These are phyloP conservation scores for Okapia johnstoni DNA, from an alignment of 2,113 vertebrate species.

Conservation along the genomic window DNA sequence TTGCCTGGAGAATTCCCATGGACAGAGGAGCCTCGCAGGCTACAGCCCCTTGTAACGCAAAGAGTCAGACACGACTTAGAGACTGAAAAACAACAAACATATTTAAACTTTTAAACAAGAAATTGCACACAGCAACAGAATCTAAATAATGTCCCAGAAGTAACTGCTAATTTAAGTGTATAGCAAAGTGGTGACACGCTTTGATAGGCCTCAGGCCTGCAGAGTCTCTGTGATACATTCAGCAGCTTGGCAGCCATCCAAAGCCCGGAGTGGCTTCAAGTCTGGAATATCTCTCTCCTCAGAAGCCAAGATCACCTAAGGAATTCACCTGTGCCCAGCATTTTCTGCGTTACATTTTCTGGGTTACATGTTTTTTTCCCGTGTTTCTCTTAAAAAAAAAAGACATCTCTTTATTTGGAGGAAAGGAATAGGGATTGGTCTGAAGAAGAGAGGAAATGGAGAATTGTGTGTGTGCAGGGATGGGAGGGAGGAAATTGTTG, in stretches of 20 bases:
- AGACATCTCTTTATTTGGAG: not conserved
- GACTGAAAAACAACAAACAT: not conserved
- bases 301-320: not conserved
- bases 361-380: not conserved
- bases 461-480: not conserved
- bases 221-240: not conserved
- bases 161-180: conserved; percentile 60
- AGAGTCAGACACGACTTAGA: not conserved
- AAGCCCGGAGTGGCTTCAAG: not conserved
- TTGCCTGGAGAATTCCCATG: not conserved
- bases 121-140: not conserved
- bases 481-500: not conserved
- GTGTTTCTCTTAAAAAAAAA: not conserved
- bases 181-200: conserved; percentile 48
- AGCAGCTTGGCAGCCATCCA: conserved; percentile 29
- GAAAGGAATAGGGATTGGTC: not conserved
- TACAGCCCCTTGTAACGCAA: not conserved
- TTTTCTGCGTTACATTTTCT: not conserved
- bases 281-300: conserved; percentile 28
- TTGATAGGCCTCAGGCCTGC: conserved; percentile 10
- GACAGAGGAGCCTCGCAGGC: not conserved
- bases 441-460: not conserved
- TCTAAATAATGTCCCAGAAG: conserved; percentile 27
- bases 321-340: conserved; percentile 22
- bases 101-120: conserved; percentile 46